These are phyloP conservation scores for Xestia sexstrigata DNA, from an alignment of 2,888 invertebrate species.

Conservation along the genomic window DNA sequence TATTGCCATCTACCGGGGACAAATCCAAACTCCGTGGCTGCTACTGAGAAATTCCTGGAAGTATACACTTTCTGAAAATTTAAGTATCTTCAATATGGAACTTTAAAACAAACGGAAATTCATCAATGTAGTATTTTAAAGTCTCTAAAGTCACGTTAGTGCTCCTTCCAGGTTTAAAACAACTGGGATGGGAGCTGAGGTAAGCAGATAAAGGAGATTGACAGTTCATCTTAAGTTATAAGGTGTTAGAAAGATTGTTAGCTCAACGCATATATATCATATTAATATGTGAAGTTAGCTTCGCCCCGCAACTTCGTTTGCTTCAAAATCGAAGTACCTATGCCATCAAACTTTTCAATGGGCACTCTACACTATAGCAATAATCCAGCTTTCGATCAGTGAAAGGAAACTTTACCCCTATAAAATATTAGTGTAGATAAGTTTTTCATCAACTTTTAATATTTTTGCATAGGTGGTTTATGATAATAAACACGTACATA, in stretches of 20 bases:
- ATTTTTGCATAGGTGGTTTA: not conserved
- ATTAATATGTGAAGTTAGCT: no score
- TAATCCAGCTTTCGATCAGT: not conserved
- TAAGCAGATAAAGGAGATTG: not conserved
- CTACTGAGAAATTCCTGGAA: not conserved
- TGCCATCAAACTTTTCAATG: no score
- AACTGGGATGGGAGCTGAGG: not conserved
- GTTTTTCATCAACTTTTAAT: constrained; percentile 5
- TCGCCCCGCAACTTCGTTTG: no score
- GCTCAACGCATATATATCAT: not conserved
- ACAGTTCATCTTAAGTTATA: not conserved
- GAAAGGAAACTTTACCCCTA: not conserved
- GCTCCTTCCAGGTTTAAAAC: constrained; percentile 20
- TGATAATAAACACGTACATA: not conserved
- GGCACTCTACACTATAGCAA: not conserved
- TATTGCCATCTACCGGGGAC: not conserved
- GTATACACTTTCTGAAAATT: not conserved
- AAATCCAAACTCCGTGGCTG: not conserved
- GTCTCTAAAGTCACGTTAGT: not conserved
- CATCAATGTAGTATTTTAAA: constrained; percentile 35
- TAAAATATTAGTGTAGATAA: not conserved
- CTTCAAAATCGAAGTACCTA: no score
- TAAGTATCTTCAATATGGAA: not conserved
- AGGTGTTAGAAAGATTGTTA: not conserved
- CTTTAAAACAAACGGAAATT: constrained; percentile 25